These are phyloP conservation scores for Zele albiditarsus DNA, from an alignment of 2,888 invertebrate species.

Conservation along the genomic window DNA sequence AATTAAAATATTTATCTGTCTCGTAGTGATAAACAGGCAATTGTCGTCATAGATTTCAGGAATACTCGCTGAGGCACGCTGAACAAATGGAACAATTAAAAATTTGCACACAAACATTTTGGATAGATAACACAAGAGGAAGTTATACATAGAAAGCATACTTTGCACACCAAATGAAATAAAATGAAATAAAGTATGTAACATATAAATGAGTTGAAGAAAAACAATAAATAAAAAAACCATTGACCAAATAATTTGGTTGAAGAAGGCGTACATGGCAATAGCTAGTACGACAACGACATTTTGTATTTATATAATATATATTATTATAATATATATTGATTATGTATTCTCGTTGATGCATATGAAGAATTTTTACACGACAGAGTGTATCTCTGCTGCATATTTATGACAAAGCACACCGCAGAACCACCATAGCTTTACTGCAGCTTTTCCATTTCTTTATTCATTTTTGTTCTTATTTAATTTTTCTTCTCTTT, in stretches of 20 bases:
- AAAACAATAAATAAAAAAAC: background rate
- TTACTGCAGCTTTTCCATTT: constrained; percentile 56
- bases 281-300: constrained; percentile 70
- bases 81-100: constrained; percentile 16
- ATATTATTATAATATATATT: constrained; percentile 16
- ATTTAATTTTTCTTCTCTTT: background rate
- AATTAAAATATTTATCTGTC: constrained; percentile 37
- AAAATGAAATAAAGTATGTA: constrained; percentile 28
- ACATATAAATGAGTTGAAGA: background rate
- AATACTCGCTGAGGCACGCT: constrained; percentile 32
- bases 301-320: constrained; percentile 27
- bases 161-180: constrained; percentile 57
- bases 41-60: background rate
- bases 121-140: constrained; percentile 52
- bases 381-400: constrained; percentile 66
- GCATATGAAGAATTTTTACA: constrained; percentile 62
- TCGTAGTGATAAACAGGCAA: constrained; percentile 41
- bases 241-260: constrained; percentile 43
- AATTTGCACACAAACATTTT: constrained; percentile 35
- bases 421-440: constrained; percentile 65
- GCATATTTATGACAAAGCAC: constrained; percentile 61
- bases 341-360: constrained; percentile 36
- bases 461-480: constrained; percentile 8
- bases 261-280: constrained; percentile 65
- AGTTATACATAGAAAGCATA: constrained; percentile 67